Percentiles rank a stretch among this genome's conserved stretches.
Evolutionary conservation across 2,888 invertebrate genomes (phyloP).

Genomic region (Pammene fasciana): DNA sequence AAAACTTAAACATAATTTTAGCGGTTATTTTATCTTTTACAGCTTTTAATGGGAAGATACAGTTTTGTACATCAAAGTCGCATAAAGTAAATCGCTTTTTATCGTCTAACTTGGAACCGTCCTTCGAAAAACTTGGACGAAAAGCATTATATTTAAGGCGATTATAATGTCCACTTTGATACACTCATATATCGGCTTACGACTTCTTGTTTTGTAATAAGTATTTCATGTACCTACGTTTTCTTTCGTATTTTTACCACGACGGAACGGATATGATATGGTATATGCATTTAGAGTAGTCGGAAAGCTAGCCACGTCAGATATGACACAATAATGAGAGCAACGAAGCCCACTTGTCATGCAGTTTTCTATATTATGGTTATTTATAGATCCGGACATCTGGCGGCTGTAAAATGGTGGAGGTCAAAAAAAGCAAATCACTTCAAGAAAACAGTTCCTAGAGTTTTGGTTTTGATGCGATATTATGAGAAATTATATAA

Average conservation of each 20-base stretch:
- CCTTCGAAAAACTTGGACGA: conserved; percentile 25
- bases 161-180: conserved; percentile 33
- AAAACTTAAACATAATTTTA: not conserved
- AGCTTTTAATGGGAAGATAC: conserved; percentile 20
- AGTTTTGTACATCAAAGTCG: conserved; percentile 36
- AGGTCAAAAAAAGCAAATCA: too few species aligned
- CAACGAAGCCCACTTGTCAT: too few species aligned
- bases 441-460: too few species aligned
- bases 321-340: too few species aligned
- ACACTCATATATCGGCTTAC: conserved; percentile 12
- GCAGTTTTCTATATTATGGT: too few species aligned
- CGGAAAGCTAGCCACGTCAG: too few species aligned
- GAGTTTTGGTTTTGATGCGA: too few species aligned
- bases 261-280: too few species aligned
- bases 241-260: not conserved
- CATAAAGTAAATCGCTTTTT: conserved; percentile 36
- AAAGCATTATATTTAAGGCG: conserved; percentile 35
- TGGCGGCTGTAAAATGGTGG: too few species aligned
- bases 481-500: too few species aligned
- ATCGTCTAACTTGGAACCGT: conserved; percentile 32
- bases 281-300: too few species aligned
- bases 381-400: too few species aligned
- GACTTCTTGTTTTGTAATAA: conserved; percentile 12
- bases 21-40: conserved; percentile 26
- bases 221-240: not conserved